Conservation (phyloP, 2,113 vertebrate genomes). For the Ochotona curzoniae region DNA sequence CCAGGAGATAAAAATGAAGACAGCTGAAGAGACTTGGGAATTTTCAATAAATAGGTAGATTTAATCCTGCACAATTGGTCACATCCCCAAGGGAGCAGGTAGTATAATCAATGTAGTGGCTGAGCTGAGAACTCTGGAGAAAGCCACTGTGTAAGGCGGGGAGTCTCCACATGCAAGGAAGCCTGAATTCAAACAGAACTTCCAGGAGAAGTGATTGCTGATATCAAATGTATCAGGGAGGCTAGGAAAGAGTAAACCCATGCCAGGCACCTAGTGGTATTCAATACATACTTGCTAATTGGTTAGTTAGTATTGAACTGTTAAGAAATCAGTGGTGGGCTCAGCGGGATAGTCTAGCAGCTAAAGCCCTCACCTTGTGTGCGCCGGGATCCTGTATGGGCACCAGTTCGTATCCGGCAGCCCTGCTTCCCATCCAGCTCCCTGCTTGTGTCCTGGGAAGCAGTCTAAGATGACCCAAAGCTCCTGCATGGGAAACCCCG, state of each 20-base stretch:
- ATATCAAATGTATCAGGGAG: neutral
- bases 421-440: too few species aligned
- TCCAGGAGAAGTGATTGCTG: neutral
- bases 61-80: neutral
- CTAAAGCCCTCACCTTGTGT: too few species aligned
- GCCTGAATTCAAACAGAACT: neutral
- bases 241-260: neutral
- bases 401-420: too few species aligned
- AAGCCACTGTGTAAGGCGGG: neutral
- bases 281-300: neutral
- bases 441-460: too few species aligned
- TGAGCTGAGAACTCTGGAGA: neutral
- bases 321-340: conserved; percentile 2
- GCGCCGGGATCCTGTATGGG: too few species aligned
- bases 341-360: neutral
- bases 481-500: too few species aligned
- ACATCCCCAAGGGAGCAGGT: neutral
- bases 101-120: neutral
- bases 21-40: neutral
- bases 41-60: neutral
- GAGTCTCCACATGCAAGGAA: neutral
- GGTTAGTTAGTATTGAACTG: neutral
- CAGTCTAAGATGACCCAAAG: too few species aligned
- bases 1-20: neutral
- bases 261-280: neutral